These are phyloP conservation scores for Drosophila ogumai DNA, from an alignment of 1,140 invertebrate genomes.

Conservation along the genomic window DNA sequence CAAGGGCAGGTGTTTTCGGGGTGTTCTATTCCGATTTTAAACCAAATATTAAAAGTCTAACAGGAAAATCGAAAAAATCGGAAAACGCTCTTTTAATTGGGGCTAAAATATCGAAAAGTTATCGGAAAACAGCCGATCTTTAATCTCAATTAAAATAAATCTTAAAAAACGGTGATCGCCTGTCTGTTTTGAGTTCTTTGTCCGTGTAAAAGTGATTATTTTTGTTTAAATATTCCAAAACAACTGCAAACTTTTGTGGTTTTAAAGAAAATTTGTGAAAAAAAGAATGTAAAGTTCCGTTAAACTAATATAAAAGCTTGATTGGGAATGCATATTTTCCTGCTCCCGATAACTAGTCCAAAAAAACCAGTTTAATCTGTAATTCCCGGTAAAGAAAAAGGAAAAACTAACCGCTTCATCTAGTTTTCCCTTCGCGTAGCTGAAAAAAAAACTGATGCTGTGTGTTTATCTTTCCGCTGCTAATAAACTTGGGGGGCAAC, in stretches of 20 bases:
- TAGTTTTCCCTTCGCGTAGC: slow-evolving; percentile 12
- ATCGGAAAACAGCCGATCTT: slow-evolving; percentile 7
- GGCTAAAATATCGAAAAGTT: slow-evolving; percentile 7
- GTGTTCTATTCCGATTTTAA: slow-evolving; percentile 23
- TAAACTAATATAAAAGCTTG: not conserved
- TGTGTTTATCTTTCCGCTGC: slow-evolving; percentile 22
- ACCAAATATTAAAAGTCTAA: slow-evolving; percentile 7
- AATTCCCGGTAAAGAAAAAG: slow-evolving; percentile 9
- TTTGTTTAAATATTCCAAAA: not conserved
- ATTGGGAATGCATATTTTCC: not conserved
- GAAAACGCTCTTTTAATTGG: not conserved
- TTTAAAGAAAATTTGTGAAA: not conserved
- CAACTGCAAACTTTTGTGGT: not conserved
- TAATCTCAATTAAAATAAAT: not conserved
- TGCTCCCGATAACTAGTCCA: not conserved
- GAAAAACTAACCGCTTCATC: slow-evolving; percentile 8
- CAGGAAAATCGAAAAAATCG: slow-evolving; percentile 2
- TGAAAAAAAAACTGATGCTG: slow-evolving; percentile 13
- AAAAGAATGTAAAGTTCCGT: not conserved
- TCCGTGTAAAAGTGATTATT: not conserved
- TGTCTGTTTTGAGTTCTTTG: not conserved
- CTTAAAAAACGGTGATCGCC: not conserved
- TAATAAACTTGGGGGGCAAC: slow-evolving; percentile 29
- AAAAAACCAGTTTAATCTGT: slow-evolving; percentile 7
- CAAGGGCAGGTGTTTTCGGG: slow-evolving; percentile 40